A percentile compares a stretch with the other conserved stretches of the same genome.
phyloP scores from a whole-genome alignment of 2,797 vertebrate genomes.

The Leucoraja ocellata region DNA sequence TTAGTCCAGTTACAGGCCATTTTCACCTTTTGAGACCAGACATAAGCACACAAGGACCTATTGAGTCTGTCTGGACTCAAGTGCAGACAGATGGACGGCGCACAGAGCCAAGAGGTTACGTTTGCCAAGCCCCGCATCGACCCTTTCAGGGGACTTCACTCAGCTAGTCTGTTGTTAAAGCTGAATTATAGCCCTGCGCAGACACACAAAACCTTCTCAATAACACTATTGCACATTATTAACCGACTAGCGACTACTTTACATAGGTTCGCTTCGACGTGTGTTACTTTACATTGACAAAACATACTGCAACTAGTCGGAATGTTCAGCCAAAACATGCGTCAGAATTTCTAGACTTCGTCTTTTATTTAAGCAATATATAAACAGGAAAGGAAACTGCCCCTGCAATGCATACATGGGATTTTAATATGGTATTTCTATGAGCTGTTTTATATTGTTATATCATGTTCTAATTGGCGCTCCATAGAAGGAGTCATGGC shows the following conservation, averaged over 20 bases:
- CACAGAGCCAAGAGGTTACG: slow-evolving; percentile 53
- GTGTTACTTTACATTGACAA: neutral
- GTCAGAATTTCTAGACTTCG: neutral
- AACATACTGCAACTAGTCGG: neutral
- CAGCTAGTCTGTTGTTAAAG: slow-evolving; percentile 27
- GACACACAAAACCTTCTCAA: slow-evolving; percentile 20
- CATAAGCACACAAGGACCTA: slow-evolving; percentile 56
- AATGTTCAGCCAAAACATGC: slow-evolving; percentile 1
- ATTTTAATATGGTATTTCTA: neutral
- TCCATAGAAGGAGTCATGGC: neutral
- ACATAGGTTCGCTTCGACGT: neutral
- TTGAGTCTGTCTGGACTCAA: slow-evolving; percentile 55
- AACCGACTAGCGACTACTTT: slow-evolving; percentile 11
- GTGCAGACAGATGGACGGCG: slow-evolving; percentile 51
- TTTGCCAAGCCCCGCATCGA: slow-evolving; percentile 55
- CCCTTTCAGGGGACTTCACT: slow-evolving; percentile 56
- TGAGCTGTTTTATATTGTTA: neutral
- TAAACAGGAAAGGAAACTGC: neutral
- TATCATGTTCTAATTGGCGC: neutral
- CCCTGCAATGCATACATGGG: neutral
- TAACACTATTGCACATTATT: slow-evolving; percentile 30
- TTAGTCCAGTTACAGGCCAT: slow-evolving; percentile 43
- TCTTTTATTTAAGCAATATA: neutral
- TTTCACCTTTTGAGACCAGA: slow-evolving; percentile 54
- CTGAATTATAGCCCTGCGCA: slow-evolving; percentile 30